Evolutionary conservation across 1,140 invertebrate species (phyloP), one percentile per base, ranked within the genome.

Genomic region (Rhopalosiphum padi): DNA sequence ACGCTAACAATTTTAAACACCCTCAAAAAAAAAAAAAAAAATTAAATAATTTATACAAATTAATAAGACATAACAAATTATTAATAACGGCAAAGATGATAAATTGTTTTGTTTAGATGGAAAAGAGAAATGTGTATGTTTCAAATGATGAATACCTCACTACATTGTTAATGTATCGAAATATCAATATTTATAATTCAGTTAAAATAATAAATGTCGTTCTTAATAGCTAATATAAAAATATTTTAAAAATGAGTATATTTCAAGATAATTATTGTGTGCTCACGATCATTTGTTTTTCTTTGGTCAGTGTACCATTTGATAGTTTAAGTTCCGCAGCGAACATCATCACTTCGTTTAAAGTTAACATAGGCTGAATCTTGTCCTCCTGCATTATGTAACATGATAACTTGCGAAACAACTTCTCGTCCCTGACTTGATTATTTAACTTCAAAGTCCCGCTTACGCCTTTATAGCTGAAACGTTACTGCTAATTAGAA

Each of bases 331-430:
- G 95, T 93, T 96, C 96, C 15, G 96, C 96, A 2, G 96, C 96
- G 92, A 96, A 96, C 94, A 95, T 96, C 96, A 97, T 96, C 30
- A 96, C 95, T 94, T 97, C 96, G 23, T 95, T 95, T 6, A 97
- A 96, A 18, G 96, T 96, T 53, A 97, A 95, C 94, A 96, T 95
- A 1, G 96, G 96, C 43, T 96, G 95, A 8, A 97, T 95, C 91
- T 96, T 95, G 94, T 97, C 96, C 83, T 97, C 96, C 94, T 97
- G 96, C 95, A 96, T 96, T 94, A 97, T 97, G 95, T 97, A 97
- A 94, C 96, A 96, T 0, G 96, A 96, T 94, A 96, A 96, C 94
- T 96, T 96, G 30, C 96, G 95, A 95, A 96, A 97, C 37, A 95
- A 95, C 15, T 96, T 94, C 94, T 96, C 94, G 94, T 96, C 95